phyloP scores from a whole-genome alignment of 2,797 vertebrate genomes.

The Glyptemys insculpta region DNA sequence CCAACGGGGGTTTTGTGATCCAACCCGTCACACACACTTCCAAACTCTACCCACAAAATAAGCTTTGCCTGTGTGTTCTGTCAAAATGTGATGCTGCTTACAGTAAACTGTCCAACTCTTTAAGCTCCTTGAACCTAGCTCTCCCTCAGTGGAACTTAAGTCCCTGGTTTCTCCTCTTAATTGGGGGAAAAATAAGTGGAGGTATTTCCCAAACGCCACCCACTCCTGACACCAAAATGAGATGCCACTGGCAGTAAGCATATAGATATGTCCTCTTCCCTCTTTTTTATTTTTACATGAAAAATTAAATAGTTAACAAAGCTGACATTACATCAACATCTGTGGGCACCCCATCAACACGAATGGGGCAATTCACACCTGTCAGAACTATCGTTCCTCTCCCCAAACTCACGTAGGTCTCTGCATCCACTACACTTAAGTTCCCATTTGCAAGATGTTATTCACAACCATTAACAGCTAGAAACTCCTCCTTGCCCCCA shows the following conservation, averaged over 20 bases:
- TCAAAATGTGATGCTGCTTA: background rate
- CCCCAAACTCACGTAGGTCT: background rate
- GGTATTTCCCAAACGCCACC: background rate
- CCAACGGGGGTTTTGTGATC: too few species aligned
- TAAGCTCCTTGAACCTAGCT: background rate
- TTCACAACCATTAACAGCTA: background rate
- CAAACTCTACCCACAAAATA: background rate
- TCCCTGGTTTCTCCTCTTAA: background rate
- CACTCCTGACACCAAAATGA: background rate
- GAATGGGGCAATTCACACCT: background rate
- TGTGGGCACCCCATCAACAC: background rate
- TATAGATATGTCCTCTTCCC: background rate
- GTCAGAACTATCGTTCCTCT: background rate
- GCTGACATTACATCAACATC: background rate
- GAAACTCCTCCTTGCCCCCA: background rate
- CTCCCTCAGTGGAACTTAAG: background rate
- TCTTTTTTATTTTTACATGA: background rate
- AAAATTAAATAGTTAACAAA: background rate
- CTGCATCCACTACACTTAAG: background rate
- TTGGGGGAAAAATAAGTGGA: background rate
- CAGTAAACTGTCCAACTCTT: background rate
- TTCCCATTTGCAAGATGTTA: background rate
- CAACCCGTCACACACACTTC: background rate
- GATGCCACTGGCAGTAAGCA: background rate
- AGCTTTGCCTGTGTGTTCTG: background rate